Conservation (phyloP, 2,113 vertebrate species). For the Pavo muticus region DNA sequence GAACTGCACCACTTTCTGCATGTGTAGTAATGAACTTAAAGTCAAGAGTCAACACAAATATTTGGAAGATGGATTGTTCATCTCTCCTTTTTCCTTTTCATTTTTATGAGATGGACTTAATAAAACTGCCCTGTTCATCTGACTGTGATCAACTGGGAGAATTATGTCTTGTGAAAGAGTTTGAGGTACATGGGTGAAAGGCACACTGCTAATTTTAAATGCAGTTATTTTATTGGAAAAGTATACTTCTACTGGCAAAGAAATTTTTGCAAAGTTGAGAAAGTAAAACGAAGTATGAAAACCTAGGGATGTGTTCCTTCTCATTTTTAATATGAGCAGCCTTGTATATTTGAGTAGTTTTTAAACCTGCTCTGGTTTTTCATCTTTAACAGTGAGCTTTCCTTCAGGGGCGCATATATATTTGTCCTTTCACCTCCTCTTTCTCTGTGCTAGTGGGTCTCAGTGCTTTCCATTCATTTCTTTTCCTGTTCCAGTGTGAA, state of each 20-base stretch:
- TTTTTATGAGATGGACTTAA: background rate
- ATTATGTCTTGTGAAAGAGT: background rate
- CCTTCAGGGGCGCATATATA: background rate
- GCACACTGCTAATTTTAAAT: background rate
- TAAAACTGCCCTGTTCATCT: background rate
- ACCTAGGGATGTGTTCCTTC: background rate
- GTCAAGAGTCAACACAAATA: background rate
- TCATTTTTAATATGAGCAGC: slow-evolving; percentile 16
- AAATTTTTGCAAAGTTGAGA: background rate
- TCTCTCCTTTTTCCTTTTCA: background rate
- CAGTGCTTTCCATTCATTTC: background rate
- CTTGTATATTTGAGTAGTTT: background rate
- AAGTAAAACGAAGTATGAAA: slow-evolving; percentile 26
- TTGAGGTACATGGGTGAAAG: background rate
- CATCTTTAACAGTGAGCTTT: background rate
- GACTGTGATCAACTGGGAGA: background rate
- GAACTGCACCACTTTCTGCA: background rate
- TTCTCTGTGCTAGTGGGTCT: background rate
- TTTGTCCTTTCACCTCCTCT: slow-evolving; percentile 9
- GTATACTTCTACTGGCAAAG: background rate
- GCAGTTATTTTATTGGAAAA: background rate
- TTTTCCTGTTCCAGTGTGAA: slow-evolving; percentile 1
- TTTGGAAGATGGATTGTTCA: background rate
- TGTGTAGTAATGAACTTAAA: background rate
- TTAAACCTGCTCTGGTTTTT: slow-evolving; percentile 10